phyloP scores from a whole-genome alignment of 2,113 vertebrate genomes.

The Strigops habroptila region DNA sequence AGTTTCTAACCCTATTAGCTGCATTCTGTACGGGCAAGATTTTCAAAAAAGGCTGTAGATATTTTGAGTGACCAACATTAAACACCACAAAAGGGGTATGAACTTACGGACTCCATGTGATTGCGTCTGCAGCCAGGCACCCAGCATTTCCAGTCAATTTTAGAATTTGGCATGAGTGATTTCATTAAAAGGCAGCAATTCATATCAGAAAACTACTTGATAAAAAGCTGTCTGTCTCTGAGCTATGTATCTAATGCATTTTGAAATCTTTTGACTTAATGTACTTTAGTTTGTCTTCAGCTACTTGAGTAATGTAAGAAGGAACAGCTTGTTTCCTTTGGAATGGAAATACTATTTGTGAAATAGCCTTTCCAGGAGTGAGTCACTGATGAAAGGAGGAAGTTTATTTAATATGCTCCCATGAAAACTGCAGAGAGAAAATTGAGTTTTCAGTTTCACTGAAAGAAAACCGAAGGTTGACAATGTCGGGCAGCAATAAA shows the following conservation, averaged over 20 bases:
- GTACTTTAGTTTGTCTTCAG: conserved; percentile 29
- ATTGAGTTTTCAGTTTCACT: not conserved
- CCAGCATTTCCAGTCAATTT: not conserved
- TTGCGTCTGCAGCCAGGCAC: not conserved
- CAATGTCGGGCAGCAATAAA: not conserved
- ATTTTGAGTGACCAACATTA: not conserved
- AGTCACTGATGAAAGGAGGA: conserved; percentile 27
- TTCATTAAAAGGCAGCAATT: conserved; percentile 3
- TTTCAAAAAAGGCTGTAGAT: not conserved
- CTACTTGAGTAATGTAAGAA: conserved; percentile 21
- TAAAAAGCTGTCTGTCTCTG: not conserved
- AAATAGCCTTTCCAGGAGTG: conserved; percentile 25
- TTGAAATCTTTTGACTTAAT: conserved; percentile 31
- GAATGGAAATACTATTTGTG: conserved; percentile 4
- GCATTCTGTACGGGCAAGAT: not conserved
- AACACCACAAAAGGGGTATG: not conserved
- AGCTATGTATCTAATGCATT: conserved; percentile 5
- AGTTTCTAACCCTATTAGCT: not conserved
- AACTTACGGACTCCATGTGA: not conserved
- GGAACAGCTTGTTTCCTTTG: conserved; percentile 25
- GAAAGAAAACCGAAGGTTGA: not conserved
- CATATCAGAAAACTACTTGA: not conserved
- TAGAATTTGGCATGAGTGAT: not conserved
- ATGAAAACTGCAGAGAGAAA: conserved; percentile 8
- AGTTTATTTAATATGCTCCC: conserved; percentile 1